A percentile compares a stretch with the other conserved stretches of the same genome.
These are phyloP conservation scores for Myocastor coypus DNA, from an alignment of 2,113 vertebrate species.

Conservation along the genomic window DNA sequence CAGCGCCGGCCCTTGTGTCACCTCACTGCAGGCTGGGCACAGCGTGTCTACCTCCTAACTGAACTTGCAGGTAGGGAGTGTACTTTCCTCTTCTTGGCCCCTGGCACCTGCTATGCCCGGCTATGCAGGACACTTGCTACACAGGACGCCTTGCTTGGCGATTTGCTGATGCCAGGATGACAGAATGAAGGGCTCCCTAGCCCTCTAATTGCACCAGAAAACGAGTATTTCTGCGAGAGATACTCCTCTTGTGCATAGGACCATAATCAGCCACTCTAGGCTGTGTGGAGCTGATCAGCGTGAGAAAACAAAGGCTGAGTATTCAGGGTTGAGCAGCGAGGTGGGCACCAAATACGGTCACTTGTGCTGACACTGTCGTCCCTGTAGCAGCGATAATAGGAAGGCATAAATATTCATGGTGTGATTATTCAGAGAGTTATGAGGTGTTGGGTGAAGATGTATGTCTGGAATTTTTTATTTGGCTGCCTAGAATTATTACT, in stretches of 20 bases:
- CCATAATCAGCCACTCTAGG: neutral
- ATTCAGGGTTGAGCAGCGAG: slow-evolving; percentile 16
- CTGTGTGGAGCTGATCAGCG: neutral
- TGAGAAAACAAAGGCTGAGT: neutral
- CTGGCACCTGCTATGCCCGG: neutral
- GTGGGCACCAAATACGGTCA: slow-evolving; percentile 16
- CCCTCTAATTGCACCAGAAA: neutral
- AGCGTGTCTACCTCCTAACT: neutral
- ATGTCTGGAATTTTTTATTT: slow-evolving; percentile 46
- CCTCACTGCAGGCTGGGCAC: neutral
- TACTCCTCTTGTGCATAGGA: neutral
- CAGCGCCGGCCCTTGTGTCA: too few relatives aligned
- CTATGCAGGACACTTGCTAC: neutral
- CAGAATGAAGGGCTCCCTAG: neutral
- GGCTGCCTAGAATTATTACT: slow-evolving; percentile 51
- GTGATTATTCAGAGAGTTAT: slow-evolving; percentile 51
- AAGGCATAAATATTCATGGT: slow-evolving; percentile 69
- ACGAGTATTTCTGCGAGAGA: neutral
- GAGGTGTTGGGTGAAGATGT: slow-evolving; percentile 12
- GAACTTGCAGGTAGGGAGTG: neutral
- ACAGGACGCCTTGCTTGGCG: too few relatives aligned
- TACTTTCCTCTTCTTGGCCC: neutral
- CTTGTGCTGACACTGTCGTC: slow-evolving; percentile 46
- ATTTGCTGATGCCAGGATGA: neutral
- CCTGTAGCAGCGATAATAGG: neutral